These are phyloP conservation scores for Coelopa frigida DNA, from an alignment of 1,140 invertebrate species.

Conservation along the genomic window DNA sequence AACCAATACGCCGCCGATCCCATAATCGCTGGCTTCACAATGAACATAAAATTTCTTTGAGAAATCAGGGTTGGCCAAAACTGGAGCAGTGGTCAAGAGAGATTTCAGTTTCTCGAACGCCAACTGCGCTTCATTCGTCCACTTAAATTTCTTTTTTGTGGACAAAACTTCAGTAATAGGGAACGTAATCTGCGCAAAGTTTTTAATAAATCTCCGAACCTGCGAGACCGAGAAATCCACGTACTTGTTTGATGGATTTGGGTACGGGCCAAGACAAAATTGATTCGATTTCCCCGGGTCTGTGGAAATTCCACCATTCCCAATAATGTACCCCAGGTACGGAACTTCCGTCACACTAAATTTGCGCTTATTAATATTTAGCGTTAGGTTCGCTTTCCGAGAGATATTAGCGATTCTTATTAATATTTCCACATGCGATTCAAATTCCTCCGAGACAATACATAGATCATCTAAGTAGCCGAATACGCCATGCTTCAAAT, in stretches of 20 bases:
- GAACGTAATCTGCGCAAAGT: not conserved
- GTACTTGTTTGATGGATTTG: not conserved
- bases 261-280: not conserved
- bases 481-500: conserved; percentile 5
- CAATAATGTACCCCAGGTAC: not conserved
- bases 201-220: not conserved
- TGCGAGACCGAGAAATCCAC: not conserved
- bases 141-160: not conserved
- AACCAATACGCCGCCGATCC: conserved; percentile 33
- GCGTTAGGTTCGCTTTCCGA: not conserved
- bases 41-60: conserved; percentile 14
- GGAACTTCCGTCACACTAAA: not conserved
- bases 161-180: not conserved
- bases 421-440: not conserved
- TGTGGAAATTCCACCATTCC: not conserved
- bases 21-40: conserved; percentile 33
- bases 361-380: not conserved
- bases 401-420: not conserved
- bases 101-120: conserved; percentile 8
- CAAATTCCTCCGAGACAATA: not conserved
- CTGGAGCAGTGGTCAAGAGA: conserved; percentile 11
- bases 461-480: conserved; percentile 11
- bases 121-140: not conserved
- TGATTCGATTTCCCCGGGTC: not conserved
- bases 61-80: conserved; percentile 18